These are phyloP conservation scores for Spea bombifrons DNA, from an alignment of 2,113 vertebrate species.

Conservation along the genomic window DNA sequence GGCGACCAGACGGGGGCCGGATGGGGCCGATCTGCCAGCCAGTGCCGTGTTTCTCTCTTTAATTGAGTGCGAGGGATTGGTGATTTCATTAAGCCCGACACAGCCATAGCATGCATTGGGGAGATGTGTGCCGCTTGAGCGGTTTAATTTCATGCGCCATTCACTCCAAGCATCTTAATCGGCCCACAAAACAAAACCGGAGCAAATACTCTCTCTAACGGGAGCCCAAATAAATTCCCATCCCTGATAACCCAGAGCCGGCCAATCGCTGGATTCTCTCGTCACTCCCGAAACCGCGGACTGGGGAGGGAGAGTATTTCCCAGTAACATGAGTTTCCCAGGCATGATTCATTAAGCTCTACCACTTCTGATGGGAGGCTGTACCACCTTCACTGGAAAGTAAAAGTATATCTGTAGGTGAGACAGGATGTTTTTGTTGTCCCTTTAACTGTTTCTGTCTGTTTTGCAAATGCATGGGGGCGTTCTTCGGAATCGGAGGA, in stretches of 20 bases:
- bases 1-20: no score
- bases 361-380: no score
- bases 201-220: background rate
- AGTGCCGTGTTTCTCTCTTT: constrained; percentile 9
- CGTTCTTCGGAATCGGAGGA: no score
- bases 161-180: background rate
- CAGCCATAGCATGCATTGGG: background rate
- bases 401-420: no score
- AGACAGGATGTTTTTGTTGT: no score
- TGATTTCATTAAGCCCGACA: constrained; percentile 14
- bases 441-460: no score
- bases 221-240: background rate
- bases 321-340: background rate
- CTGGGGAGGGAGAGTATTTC: background rate
- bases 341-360: no score
- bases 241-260: background rate
- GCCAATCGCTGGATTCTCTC: background rate
- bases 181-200: constrained; percentile 1
- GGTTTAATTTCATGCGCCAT: constrained; percentile 35
- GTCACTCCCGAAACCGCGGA: background rate
- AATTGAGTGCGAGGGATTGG: constrained; percentile 20
- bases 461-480: no score
- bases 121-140: background rate
- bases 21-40: no score
- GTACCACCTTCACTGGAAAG: no score